Percentiles rank a stretch among this genome's conserved stretches.
These are phyloP conservation scores for Paramuricea clavata DNA, from an alignment of 92 coral and sea anemone species.

Conservation along the genomic window DNA sequence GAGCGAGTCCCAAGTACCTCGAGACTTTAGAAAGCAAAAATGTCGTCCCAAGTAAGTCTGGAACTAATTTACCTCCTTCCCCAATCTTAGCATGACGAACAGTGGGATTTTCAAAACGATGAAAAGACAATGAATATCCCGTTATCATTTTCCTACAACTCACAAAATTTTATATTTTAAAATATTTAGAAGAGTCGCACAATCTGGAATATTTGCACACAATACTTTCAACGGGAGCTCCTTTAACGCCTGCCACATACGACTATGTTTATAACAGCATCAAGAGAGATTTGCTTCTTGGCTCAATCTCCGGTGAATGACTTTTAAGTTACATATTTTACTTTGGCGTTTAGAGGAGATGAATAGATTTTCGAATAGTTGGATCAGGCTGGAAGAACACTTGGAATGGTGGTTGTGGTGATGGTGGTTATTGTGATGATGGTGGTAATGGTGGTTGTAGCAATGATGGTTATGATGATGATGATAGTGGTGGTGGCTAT, in stretches of 20 bases:
- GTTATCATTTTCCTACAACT: not conserved
- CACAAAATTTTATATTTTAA: not conserved
- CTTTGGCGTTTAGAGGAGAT: not conserved
- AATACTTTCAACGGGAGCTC: constrained; percentile 93
- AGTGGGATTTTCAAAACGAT: not conserved
- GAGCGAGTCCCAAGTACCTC: constrained; percentile 94
- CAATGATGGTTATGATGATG: not conserved
- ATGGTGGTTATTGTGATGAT: not conserved
- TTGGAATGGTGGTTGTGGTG: not conserved
- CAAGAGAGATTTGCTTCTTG: constrained; percentile 87
- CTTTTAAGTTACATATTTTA: not conserved
- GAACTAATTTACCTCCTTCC: not conserved
- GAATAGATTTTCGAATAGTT: not conserved
- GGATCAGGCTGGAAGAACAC: too few species aligned
- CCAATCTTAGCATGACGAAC: too few species aligned
- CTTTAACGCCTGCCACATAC: constrained; percentile 88
- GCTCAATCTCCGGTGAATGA: constrained; percentile 90
- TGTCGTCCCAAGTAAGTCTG: constrained; percentile 82
- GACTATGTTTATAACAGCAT: constrained; percentile 89
- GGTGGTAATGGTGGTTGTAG: not conserved
- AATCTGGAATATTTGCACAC: constrained; percentile 79
- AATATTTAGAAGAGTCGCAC: constrained; percentile 76
- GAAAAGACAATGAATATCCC: not conserved
- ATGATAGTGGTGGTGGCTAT: not conserved
- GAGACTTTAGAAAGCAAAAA: constrained; percentile 88